Evolutionary conservation across 2,797 vertebrate species (phyloP).

Genomic region (Pseudochromis fuscus): DNA sequence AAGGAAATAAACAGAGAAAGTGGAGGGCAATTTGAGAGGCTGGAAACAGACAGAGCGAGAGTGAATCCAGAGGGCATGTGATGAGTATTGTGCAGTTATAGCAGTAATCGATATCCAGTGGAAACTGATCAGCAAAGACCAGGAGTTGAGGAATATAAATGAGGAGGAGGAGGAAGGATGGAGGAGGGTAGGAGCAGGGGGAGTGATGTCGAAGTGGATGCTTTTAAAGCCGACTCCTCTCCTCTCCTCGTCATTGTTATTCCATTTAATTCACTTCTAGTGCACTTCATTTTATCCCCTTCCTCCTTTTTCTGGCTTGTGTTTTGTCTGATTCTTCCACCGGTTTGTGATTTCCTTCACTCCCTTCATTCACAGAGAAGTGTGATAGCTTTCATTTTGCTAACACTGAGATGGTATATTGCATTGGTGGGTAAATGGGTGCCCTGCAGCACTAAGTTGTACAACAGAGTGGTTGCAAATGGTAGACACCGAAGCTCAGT

Average conservation of each 20-base stretch:
- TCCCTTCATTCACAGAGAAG: conserved; percentile 20
- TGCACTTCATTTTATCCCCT: conserved; percentile 27
- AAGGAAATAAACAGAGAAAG: conserved; percentile 27
- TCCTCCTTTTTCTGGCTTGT: conserved; percentile 22
- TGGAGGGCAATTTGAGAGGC: conserved; percentile 22
- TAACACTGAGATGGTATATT: conserved; percentile 52
- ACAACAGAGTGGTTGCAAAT: conserved; percentile 55
- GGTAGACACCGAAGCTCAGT: conserved; percentile 38
- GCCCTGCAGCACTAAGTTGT: conserved; percentile 56
- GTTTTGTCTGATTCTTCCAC: conserved; percentile 2
- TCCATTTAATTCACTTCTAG: conserved; percentile 30
- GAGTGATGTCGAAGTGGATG: conserved; percentile 20
- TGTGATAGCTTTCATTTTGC: conserved; percentile 57
- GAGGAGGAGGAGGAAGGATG: conserved; percentile 36
- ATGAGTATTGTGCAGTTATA: conserved; percentile 65
- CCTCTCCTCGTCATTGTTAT: conserved; percentile 23
- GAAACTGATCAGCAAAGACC: conserved; percentile 75
- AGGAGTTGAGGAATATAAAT: conserved; percentile 56
- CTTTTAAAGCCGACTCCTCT: conserved; percentile 23
- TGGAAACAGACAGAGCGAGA: conserved; percentile 19
- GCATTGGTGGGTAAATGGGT: conserved; percentile 55
- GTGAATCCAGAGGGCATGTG: conserved; percentile 54
- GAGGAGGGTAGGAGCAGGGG: conserved; percentile 6
- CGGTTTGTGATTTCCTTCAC: conserved; percentile 24
- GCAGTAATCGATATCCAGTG: conserved; percentile 73